Conservation (phyloP, 2,797 vertebrate species). For the Cichlasoma orientale region DNA sequence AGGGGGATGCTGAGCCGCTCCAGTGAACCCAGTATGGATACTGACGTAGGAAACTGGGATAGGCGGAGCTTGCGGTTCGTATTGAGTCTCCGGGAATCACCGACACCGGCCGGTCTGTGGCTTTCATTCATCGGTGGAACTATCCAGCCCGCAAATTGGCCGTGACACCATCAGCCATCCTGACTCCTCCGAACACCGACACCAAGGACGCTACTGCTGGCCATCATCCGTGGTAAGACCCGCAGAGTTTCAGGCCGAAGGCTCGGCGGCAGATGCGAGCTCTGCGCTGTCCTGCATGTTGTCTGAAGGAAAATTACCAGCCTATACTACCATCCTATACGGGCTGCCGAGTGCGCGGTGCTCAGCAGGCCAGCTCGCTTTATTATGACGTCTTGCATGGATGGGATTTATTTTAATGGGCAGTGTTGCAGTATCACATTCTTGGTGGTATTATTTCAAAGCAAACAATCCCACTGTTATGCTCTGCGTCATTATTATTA, state of each 20-base stretch:
- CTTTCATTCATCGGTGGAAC: constrained; percentile 55
- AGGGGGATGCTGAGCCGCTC: constrained; percentile 39
- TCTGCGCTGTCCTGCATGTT: constrained; percentile 8
- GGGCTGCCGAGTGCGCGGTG: constrained; percentile 8
- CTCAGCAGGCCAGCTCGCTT: constrained; percentile 31
- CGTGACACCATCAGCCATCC: constrained; percentile 9
- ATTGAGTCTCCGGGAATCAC: constrained; percentile 17
- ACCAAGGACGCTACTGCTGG: constrained; percentile 37
- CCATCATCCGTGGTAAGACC: constrained; percentile 67
- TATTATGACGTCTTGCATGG: constrained; percentile 33
- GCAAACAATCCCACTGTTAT: not conserved
- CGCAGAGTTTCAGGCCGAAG: constrained; percentile 10
- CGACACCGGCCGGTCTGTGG: constrained; percentile 36
- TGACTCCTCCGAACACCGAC: constrained; percentile 35
- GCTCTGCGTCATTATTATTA: not conserved
- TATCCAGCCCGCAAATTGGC: constrained; percentile 27
- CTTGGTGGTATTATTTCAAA: not conserved
- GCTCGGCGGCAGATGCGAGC: not conserved
- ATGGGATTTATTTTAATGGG: constrained; percentile 11
- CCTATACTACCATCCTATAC: not conserved
- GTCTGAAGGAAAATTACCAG: constrained; percentile 45
- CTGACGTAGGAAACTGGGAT: constrained; percentile 53
- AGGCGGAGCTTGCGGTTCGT: constrained; percentile 56
- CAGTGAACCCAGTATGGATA: constrained; percentile 49
- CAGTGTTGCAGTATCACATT: not conserved